Evolutionary conservation across 1,140 invertebrate species (phyloP).

Genomic region (Lepidotrigona ventralis): DNA sequence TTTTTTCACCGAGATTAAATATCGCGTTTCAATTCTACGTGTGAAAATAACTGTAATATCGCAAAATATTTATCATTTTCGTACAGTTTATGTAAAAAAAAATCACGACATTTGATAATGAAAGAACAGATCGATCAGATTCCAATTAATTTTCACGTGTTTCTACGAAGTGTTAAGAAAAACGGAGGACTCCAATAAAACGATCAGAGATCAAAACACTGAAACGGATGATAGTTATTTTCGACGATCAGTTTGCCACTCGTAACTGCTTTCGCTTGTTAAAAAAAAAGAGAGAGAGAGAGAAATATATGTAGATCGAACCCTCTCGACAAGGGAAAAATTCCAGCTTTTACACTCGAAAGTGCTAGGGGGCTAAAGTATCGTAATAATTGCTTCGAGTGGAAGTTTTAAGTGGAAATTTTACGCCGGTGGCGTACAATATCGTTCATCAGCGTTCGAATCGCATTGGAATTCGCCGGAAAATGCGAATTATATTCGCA

Average conservation of each 20-base stretch:
- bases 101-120: neutral
- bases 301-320: neutral
- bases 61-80: neutral
- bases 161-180: neutral
- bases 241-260: constrained; percentile 24
- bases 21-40: neutral
- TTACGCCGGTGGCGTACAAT: neutral
- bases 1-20: neutral
- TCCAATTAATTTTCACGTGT: neutral
- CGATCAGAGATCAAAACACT: neutral
- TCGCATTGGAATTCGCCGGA: neutral
- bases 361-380: neutral
- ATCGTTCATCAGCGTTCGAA: neutral
- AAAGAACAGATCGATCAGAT: neutral
- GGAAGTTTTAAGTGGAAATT: constrained; percentile 15
- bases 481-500: neutral
- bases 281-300: neutral
- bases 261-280: constrained; percentile 6
- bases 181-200: neutral
- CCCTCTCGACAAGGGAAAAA: constrained; percentile 12
- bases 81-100: neutral
- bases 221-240: constrained; percentile 10
- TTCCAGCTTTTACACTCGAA: constrained; percentile 22
- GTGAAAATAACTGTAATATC: neutral
- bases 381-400: constrained; percentile 32